These are phyloP conservation scores for Micronisus gabar DNA, from an alignment of 2,113 vertebrate species.

Conservation along the genomic window DNA sequence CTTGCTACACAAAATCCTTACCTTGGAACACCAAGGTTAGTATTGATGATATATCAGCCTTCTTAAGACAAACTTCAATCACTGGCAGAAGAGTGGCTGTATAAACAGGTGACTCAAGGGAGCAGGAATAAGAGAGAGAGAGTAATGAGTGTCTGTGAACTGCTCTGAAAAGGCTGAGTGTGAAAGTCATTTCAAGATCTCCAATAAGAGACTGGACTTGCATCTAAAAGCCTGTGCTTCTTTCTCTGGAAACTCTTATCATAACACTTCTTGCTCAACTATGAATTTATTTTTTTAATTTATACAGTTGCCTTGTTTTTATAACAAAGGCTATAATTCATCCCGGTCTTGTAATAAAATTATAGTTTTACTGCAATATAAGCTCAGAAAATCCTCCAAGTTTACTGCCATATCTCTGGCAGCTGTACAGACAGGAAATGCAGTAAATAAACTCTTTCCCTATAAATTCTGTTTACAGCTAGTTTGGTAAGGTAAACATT, in stretches of 20 bases:
- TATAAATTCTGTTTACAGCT: constrained; percentile 38
- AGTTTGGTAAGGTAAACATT: neutral
- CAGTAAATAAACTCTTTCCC: constrained; percentile 21
- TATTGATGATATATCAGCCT: neutral
- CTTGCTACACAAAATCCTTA: neutral
- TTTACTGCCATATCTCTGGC: constrained; percentile 39
- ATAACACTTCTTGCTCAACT: neutral
- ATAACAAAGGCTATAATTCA: constrained; percentile 21
- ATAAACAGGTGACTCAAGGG: neutral
- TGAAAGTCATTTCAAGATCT: neutral
- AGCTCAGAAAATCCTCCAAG: neutral
- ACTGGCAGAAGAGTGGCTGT: neutral
- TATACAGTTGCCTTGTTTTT: neutral
- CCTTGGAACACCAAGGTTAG: constrained; percentile 12
- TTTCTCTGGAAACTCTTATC: neutral
- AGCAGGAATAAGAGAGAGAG: neutral
- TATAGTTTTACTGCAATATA: neutral
- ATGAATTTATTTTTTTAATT: constrained; percentile 13
- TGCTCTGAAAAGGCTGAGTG: neutral
- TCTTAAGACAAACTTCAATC: neutral
- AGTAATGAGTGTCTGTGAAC: neutral
- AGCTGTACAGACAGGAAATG: constrained; percentile 4
- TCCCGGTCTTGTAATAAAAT: neutral
- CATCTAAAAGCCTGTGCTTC: neutral
- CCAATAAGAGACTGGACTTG: neutral